Evolutionary conservation across 2,797 vertebrate genomes (phyloP).

Genomic region (Pangasius sanitwongsei): DNA sequence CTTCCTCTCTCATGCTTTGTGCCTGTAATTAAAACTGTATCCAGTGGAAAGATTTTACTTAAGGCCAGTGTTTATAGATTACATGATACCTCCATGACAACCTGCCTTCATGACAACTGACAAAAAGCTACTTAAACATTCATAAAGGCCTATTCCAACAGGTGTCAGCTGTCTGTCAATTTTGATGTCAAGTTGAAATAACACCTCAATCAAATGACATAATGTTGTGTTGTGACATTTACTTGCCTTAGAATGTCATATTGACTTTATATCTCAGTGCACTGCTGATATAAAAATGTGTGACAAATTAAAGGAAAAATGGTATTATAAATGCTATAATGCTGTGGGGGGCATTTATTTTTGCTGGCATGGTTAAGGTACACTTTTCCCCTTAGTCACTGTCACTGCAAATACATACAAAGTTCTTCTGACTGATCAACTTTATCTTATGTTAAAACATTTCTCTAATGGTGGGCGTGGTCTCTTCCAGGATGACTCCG

Average conservation of each 20-base stretch:
- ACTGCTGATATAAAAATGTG: too few relatives aligned
- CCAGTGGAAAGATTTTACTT: background rate
- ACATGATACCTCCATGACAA: background rate
- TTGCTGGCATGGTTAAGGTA: background rate
- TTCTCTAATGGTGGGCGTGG: background rate
- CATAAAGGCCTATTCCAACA: background rate
- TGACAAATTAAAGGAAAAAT: too few relatives aligned
- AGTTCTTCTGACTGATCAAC: background rate
- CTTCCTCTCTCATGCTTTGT: background rate
- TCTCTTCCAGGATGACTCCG: background rate
- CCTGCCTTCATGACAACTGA: background rate
- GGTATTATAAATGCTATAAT: too few relatives aligned
- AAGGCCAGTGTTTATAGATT: background rate
- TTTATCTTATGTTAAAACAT: background rate
- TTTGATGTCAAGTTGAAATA: background rate
- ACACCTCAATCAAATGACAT: background rate
- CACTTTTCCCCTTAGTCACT: background rate
- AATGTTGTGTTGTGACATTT: background rate
- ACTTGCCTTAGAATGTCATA: background rate
- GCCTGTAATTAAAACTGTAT: background rate
- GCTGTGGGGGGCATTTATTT: background rate
- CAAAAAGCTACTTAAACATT: slow-evolving; percentile 5
- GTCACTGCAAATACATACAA: background rate
- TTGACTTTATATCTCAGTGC: background rate
- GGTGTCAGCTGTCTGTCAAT: background rate